These are phyloP conservation scores for Rhabditophanes sp. DNA, from an alignment of 2,888 invertebrate species.

Conservation along the genomic window DNA sequence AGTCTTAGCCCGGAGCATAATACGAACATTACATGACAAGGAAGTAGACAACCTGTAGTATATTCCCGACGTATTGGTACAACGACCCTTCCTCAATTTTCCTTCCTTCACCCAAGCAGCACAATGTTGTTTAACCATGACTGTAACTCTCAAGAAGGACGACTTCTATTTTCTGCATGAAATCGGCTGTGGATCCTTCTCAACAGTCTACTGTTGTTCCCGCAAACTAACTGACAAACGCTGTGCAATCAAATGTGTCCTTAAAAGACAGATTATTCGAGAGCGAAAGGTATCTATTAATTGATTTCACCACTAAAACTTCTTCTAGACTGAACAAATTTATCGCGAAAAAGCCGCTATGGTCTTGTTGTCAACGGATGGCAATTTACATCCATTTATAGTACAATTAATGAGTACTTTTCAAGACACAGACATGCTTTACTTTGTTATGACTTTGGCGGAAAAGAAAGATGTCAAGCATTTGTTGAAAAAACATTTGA, in stretches of 20 bases:
- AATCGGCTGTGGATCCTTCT: constrained; percentile 20
- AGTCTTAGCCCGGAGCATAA: too few relatives aligned
- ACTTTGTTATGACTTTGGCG: constrained; percentile 89
- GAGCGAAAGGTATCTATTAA: constrained; percentile 62
- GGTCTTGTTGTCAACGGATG: constrained; percentile 60
- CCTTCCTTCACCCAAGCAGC: too few relatives aligned
- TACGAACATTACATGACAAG: too few relatives aligned
- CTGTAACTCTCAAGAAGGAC: too few relatives aligned
- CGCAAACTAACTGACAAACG: constrained; percentile 8
- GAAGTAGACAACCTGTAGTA: too few relatives aligned
- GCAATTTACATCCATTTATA: constrained; percentile 63
- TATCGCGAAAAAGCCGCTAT: constrained; percentile 20
- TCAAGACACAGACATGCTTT: constrained; percentile 76
- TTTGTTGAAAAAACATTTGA: constrained; percentile 47
- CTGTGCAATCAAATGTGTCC: constrained; percentile 82
- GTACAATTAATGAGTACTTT: constrained; percentile 87
- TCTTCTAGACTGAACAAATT: constrained; percentile 15
- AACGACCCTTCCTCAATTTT: too few relatives aligned
- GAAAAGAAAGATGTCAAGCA: constrained; percentile 85
- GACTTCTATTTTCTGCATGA: constrained; percentile 20
- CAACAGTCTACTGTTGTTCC: constrained; percentile 19
- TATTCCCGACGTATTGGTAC: too few relatives aligned
- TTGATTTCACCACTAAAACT: background rate
- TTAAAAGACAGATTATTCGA: constrained; percentile 75
- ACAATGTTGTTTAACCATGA: too few relatives aligned